Percentiles rank a stretch among this genome's conserved stretches.
Conservation (phyloP, 1,140 invertebrate species). For the Ceratosolen fusciceps region DNA sequence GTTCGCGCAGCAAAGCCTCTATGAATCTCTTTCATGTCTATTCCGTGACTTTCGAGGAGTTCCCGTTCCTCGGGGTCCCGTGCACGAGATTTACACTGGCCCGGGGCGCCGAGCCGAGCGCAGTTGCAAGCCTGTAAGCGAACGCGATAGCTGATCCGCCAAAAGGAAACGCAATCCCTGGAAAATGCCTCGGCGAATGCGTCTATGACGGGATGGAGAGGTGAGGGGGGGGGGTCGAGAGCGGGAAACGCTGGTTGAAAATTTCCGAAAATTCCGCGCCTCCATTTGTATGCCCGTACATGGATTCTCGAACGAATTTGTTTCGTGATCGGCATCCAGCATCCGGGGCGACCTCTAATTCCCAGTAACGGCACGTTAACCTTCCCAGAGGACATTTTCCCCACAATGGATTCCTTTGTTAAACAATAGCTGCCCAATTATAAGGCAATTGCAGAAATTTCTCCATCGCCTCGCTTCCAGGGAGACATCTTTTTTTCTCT, state of each 20-base stretch:
- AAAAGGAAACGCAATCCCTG: conserved; percentile 3
- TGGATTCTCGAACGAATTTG: background rate
- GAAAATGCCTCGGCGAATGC: background rate
- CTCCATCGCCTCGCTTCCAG: no score
- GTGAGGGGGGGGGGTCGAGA: no score
- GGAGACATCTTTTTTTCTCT: no score
- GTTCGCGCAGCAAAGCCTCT: conserved; percentile 1
- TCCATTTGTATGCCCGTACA: background rate
- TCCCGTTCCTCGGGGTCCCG: background rate
- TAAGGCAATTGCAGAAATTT: no score
- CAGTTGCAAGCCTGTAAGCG: background rate
- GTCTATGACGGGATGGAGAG: no score
- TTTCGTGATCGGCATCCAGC: background rate
- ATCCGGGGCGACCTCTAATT: no score
- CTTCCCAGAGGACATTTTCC: no score
- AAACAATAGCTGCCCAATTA: no score
- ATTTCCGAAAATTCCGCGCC: no score
- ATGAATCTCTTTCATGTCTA: conserved; percentile 34
- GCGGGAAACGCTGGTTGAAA: no score
- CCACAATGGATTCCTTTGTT: no score
- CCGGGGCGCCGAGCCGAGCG: background rate
- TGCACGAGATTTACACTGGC: conserved; percentile 19
- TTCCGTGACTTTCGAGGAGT: conserved; percentile 18
- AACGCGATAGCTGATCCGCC: background rate
- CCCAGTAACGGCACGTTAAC: no score